These are phyloP conservation scores for Drosophila rufa DNA, from an alignment of 1,140 invertebrate species.

Conservation along the genomic window DNA sequence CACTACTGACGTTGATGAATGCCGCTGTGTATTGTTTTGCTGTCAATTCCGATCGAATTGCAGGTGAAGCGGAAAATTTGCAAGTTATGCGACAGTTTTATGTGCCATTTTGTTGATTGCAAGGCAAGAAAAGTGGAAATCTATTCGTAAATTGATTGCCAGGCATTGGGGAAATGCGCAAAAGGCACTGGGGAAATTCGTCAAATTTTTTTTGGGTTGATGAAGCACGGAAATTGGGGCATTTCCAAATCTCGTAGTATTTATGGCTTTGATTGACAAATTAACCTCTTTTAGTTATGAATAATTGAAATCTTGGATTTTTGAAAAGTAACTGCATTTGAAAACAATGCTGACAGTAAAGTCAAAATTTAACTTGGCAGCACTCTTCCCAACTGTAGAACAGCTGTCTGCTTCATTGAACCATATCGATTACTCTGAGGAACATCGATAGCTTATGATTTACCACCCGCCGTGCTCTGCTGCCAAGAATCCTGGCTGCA, in stretches of 20 bases:
- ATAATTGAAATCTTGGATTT: neutral
- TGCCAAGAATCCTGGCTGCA: no score
- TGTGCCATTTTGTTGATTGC: constrained; percentile 30
- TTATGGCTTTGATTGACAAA: neutral
- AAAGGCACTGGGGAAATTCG: neutral
- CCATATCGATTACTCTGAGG: constrained; percentile 25
- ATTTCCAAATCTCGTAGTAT: no score
- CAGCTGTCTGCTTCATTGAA: constrained; percentile 9
- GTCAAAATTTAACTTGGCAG: neutral
- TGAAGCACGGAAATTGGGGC: neutral
- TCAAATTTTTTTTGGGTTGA: neutral
- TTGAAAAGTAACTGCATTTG: constrained; percentile 19
- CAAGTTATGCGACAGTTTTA: constrained; percentile 76
- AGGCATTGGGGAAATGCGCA: constrained; percentile 2
- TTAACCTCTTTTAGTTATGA: neutral
- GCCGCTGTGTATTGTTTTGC: constrained; percentile 78
- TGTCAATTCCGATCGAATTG: constrained; percentile 75
- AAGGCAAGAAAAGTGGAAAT: constrained; percentile 22
- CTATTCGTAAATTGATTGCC: constrained; percentile 49
- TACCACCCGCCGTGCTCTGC: no score
- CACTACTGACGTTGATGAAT: constrained; percentile 75
- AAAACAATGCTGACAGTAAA: constrained; percentile 11
- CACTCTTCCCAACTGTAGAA: neutral
- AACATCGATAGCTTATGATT: neutral
- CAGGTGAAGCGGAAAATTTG: constrained; percentile 80